Evolutionary conservation across 2,113 vertebrate genomes (phyloP), one percentile per base, ranked within the genome.

Genomic region (Cynocephalus volans): DNA sequence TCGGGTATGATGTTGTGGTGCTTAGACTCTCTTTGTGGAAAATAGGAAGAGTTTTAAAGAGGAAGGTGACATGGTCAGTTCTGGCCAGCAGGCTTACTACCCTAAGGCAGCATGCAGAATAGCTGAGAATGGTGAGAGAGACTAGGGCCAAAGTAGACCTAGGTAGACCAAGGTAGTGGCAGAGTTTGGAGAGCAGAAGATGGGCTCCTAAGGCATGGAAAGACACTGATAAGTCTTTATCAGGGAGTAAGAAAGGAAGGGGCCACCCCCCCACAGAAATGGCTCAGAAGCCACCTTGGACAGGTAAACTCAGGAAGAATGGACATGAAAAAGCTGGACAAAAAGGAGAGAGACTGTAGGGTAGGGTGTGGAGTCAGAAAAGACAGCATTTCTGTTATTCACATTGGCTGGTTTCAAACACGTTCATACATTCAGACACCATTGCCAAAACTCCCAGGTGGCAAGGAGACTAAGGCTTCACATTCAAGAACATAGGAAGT

Each of bases 351-450:
- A 97, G 72, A 88, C 56, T 70, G 50, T 36, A 8, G 52, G n/a
- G 52, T 50, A 21, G 81, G 1, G 14, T 77, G 5, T 36, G 19
- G 9, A 89, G 26, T 72, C 17, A 90, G 28, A 31, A 79, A 87
- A 88, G 45, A 76, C 10, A 72, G 8, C 21, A 65, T 92, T 95
- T 92, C 18, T 48, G 90, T 64, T 94, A 58, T 87, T 58, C 89
- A 52, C 54, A 94, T 0, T 85, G 26, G n/a, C 60, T 95, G 67
- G 18, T 92, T 87, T 83, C 69, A 94, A 96, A 88, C 48, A 96
- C 9, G 33, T 60, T 88, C 50, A 82, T 3, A 79, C 73, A 36
- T 33, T 97, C 56, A 60, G 33, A 84, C 1, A 97, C 54, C 9
- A 85, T 31, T 90, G 54, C 41, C 64, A 24, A 88, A 96, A 91